Percentiles rank a stretch among this genome's conserved stretches.
Evolutionary conservation across 2,888 invertebrate species (phyloP).

Genomic region (Andrena dorsata): DNA sequence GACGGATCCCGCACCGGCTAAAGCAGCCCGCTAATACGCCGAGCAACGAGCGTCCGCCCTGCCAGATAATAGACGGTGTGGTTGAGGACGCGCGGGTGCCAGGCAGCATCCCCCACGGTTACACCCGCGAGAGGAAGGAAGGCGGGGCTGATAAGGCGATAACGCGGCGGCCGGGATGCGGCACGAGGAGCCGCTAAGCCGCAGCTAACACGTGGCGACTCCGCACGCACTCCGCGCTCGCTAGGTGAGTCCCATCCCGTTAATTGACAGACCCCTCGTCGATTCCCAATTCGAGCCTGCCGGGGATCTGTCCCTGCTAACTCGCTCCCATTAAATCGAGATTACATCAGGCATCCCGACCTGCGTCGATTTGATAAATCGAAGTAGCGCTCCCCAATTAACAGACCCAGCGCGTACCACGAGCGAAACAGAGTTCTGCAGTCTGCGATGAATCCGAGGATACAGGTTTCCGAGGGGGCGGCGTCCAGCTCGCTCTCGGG

Average conservation of each 20-base stretch:
- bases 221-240: conserved; percentile 80
- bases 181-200: conserved; percentile 81
- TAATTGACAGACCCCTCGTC: conserved; percentile 11
- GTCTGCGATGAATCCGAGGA: no score
- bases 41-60: background rate
- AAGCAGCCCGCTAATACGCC: conserved; percentile 17
- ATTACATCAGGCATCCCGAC: no score
- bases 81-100: conserved; percentile 20
- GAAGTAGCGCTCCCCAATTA: no score
- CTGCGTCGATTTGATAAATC: no score
- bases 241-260: conserved; percentile 78
- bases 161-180: conserved; percentile 82
- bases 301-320: no score
- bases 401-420: no score
- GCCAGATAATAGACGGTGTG: conserved; percentile 9
- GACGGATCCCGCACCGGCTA: conserved; percentile 44
- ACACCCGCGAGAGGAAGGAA: conserved; percentile 36
- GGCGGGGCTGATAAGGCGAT: conserved; percentile 66
- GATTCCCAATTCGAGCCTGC: background rate
- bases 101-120: conserved; percentile 7
- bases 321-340: no score
- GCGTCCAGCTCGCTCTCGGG: background rate
- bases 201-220: conserved; percentile 84
- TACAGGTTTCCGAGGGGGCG: no score
- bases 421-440: no score